Base-by-base conservation (phyloP, 2,888 invertebrate genomes). In the Odontocolon sp. region DNA sequence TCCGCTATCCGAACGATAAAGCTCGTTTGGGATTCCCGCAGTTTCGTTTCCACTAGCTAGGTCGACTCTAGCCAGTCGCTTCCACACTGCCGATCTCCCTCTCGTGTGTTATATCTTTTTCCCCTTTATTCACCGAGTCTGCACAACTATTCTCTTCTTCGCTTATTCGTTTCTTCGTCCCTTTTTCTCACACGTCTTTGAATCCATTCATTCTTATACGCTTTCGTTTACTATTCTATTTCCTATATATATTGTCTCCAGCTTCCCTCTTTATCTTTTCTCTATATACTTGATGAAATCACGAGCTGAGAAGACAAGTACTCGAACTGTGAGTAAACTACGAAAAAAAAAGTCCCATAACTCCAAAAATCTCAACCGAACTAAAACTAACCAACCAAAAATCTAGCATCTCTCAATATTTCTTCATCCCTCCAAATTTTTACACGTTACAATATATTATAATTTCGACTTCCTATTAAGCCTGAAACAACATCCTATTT, bases 11-110 rank as follows among this genome's bases (percentile, higher is more conserved):
- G 57, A 75, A 70, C 71, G 72, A 80, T 80, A 78, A 78, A 75
- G 68, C 80, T 74, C 77, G 77, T 79, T 75, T 69, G 74, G 72
- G 68, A 79, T 75, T 75, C 71, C 36, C 64, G 68, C 59, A 40
- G 71, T 71, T 70, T 66, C 66, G 76, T 71, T 71, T 67, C 56
- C 38, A 61, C 71, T 77, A n/a, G n/a, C n/a, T n/a, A n/a, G n/a
- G n/a, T n/a, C n/a, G n/a, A n/a, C n/a, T n/a, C n/a, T n/a, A n/a
- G n/a, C n/a, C n/a, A n/a, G n/a, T n/a, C n/a, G n/a, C n/a, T n/a
- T n/a, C n/a, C 38, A 6, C 8, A 33, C 36, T 40, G 40, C 61
- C 63, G 57, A 42, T 70, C 40, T 52, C 50, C 40, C 31, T 56
- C 21, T 56, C 57, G 23, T 2, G 23, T 16, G 11, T 6, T 23